phyloP scores from a whole-genome alignment of 2,113 vertebrate genomes.

The Trogon surrucura region DNA sequence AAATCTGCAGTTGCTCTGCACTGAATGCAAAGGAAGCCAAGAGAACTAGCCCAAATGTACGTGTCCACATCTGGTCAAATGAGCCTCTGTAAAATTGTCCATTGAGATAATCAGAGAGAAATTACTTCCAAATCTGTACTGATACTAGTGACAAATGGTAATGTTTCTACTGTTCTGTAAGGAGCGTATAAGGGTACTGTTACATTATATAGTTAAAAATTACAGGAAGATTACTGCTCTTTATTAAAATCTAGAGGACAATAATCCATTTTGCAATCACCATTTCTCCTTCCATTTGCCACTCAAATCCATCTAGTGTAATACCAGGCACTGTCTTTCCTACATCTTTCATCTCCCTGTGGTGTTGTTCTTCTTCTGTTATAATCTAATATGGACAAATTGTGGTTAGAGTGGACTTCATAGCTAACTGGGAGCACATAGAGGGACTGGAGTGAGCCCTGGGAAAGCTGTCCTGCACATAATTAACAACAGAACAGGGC shows the following conservation, averaged over 20 bases:
- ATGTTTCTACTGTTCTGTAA: neutral
- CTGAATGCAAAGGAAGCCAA: neutral
- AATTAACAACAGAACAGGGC: neutral
- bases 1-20: neutral
- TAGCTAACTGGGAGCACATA: neutral
- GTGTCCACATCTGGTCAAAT: neutral
- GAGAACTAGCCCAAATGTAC: neutral
- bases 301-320: neutral
- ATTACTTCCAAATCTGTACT: neutral
- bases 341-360: neutral
- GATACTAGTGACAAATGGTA: neutral
- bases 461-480: neutral
- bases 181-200: neutral
- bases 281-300: neutral
- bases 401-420: neutral
- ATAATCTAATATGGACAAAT: neutral
- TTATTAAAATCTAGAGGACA: conserved; percentile 37
- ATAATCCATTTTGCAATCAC: neutral
- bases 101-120: neutral
- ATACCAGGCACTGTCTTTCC: neutral
- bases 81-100: neutral
- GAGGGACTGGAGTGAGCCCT: neutral
- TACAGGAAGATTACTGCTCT: neutral
- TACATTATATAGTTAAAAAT: conserved; percentile 4
- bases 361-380: conserved; percentile 8